Percentiles rank a stretch among this genome's conserved stretches.
These are phyloP conservation scores for Batillaria attramentaria DNA, from an alignment of 1,140 invertebrate genomes.

Conservation along the genomic window DNA sequence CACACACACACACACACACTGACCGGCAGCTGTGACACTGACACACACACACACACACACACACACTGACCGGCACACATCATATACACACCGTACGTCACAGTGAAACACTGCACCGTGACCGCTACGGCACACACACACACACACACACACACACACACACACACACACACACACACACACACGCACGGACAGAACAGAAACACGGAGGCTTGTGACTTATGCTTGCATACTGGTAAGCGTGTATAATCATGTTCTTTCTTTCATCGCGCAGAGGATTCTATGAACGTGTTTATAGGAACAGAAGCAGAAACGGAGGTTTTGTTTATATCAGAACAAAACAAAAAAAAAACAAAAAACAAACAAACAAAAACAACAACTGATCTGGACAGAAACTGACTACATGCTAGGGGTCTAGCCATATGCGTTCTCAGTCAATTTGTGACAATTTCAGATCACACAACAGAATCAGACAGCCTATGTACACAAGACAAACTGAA, in stretches of 20 bases:
- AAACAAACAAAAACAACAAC: no score
- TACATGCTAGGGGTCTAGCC: no score
- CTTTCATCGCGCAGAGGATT: not conserved
- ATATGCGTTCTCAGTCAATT: no score
- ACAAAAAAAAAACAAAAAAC: not conserved
- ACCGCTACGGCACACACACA: not conserved
- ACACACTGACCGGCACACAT: not conserved
- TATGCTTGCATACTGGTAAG: not conserved
- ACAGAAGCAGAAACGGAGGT: not conserved
- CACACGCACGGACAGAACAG: not conserved
- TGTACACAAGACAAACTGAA: no score
- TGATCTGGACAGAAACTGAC: no score
- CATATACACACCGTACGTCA: not conserved
- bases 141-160: not conserved
- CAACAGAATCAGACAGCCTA: no score
- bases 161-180: not conserved
- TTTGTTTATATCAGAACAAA: not conserved
- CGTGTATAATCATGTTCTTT: not conserved
- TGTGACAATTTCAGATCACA: no score
- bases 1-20: not conserved
- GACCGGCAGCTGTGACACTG: not conserved
- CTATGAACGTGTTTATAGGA: not conserved
- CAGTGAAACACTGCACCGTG: not conserved
- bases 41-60: slow-evolving; percentile 2
- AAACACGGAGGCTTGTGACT: not conserved